Base-by-base conservation (phyloP, 2,888 invertebrate genomes). In the Rhopalosiphum nymphaeae region DNA sequence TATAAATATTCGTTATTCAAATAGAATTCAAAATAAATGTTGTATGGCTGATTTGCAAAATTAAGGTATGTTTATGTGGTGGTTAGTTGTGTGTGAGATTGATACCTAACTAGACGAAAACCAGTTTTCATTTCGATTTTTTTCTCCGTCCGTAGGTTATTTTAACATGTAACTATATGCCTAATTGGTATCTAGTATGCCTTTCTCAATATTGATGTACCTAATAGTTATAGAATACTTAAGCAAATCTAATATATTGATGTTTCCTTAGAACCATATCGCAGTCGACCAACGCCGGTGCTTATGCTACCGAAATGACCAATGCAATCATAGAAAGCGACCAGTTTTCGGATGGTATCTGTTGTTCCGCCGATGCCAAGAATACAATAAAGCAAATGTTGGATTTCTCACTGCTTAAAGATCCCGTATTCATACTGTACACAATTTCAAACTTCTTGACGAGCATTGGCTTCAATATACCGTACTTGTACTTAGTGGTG, bases 391-490 rank as follows among this genome's bases (percentile, higher is more conserved):
- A 96, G 90, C 97, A 97, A 96, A 98, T 99, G 98, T 97, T 99
- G 95, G 98, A 99, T 95, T 96, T 99, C 95, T 97, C 97, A 0
- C 96, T 99, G 91, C 97, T 99, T 94, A 97, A 97, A 95, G 98
- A 99, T 96, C 97, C 97, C 56, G 96, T 99, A 95, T 99, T 99
- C 96, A 96, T 99, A 95, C 96, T 99, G 95, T 99, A 99, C 96
- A 97, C 98, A 29, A 95, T 98, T 93, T 99, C 99, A 84, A 99
- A 99, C 96, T 98, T 99, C 96, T 97, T 98, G 95, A 99, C 99
- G 87, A 99, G 98, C 96, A 97, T 99, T 95, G 99, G 99, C 95
- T 99, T 98, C 96, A 98, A 99, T 96, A 97, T 99, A 95, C 99
- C 99, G 67, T 99, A 98, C 96, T 97, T 99, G 92, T 99, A 98